Evolutionary conservation across 1,140 invertebrate species (phyloP).

Genomic region (Rhizoglyphus robini): DNA sequence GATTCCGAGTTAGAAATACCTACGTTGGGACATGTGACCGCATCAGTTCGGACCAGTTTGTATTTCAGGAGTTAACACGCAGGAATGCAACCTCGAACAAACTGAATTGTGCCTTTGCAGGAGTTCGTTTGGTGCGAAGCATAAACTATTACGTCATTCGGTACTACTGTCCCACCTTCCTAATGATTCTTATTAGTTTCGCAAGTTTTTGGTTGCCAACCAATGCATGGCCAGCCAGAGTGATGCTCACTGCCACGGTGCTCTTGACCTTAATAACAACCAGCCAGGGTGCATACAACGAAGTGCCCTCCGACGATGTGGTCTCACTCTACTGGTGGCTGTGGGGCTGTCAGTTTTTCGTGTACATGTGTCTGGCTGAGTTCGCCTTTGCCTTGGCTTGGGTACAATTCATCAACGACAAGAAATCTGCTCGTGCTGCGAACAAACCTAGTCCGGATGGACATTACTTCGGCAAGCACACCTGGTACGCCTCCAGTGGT

Average conservation of each 20-base stretch:
- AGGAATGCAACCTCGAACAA: too few species aligned
- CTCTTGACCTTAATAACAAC: background rate
- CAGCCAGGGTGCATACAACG: background rate
- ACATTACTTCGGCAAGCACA: slow-evolving; percentile 7
- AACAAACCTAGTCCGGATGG: background rate
- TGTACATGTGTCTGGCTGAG: slow-evolving; percentile 16
- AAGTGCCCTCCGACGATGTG: slow-evolving; percentile 3
- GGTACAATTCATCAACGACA: slow-evolving; percentile 16
- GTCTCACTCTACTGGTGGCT: slow-evolving; percentile 20
- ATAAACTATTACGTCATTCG: slow-evolving; percentile 26
- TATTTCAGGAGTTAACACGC: background rate
- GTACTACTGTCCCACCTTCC: slow-evolving; percentile 25
- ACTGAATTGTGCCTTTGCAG: too few species aligned
- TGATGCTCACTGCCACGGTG: background rate
- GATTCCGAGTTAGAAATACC: slow-evolving; percentile 10
- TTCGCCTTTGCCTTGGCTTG: slow-evolving; percentile 12
- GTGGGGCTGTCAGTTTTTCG: slow-evolving; percentile 10
- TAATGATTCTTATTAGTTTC: slow-evolving; percentile 25
- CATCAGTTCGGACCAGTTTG: background rate
- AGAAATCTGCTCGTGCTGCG: background rate
- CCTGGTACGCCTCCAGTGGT: background rate
- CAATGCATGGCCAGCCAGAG: slow-evolving; percentile 24
- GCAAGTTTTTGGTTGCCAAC: slow-evolving; percentile 26
- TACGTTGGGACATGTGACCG: background rate
- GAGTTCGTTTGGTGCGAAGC: slow-evolving; percentile 19